These are phyloP conservation scores for Hypercompe scribonia DNA, from an alignment of 2,888 invertebrate genomes.

Conservation along the genomic window DNA sequence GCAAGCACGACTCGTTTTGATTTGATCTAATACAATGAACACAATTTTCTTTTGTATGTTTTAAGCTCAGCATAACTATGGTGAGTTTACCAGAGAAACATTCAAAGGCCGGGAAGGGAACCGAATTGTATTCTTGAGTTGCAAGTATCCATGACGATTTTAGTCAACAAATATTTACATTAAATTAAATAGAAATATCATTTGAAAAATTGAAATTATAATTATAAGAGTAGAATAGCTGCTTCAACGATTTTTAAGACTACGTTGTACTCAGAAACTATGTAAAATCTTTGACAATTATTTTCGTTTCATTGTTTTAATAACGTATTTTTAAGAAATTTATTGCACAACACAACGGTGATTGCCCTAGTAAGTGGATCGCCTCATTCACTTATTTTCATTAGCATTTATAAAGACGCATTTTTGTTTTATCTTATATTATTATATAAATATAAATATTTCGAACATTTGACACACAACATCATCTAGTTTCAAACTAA, in stretches of 20 bases:
- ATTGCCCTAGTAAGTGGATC: constrained; percentile 65
- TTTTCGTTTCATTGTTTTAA: constrained; percentile 59
- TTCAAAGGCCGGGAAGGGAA: not conserved
- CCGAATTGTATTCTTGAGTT: not conserved
- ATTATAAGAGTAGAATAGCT: not conserved
- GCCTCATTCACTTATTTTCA: constrained; percentile 60
- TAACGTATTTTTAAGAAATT: constrained; percentile 65
- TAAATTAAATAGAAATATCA: not conserved
- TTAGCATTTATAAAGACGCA: constrained; percentile 61
- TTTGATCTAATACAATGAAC: constrained; percentile 26
- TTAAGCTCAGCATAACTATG: not conserved
- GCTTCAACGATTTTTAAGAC: constrained; percentile 4
- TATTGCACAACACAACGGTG: constrained; percentile 70
- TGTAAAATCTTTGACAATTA: constrained; percentile 39
- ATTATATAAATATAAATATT: too few species aligned
- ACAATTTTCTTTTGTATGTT: constrained; percentile 37
- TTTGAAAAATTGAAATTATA: not conserved
- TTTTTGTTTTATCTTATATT: too few species aligned
- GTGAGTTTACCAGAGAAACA: not conserved
- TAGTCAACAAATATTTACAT: not conserved
- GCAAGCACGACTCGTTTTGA: constrained; percentile 50
- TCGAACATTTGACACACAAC: too few species aligned
- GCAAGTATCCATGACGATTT: too few species aligned
- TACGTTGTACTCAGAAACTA: constrained; percentile 1
- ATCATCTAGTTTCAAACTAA: too few species aligned